Evolutionary conservation across 2,113 vertebrate genomes (phyloP).

Genomic region (Reinhardtius hippoglossoides): DNA sequence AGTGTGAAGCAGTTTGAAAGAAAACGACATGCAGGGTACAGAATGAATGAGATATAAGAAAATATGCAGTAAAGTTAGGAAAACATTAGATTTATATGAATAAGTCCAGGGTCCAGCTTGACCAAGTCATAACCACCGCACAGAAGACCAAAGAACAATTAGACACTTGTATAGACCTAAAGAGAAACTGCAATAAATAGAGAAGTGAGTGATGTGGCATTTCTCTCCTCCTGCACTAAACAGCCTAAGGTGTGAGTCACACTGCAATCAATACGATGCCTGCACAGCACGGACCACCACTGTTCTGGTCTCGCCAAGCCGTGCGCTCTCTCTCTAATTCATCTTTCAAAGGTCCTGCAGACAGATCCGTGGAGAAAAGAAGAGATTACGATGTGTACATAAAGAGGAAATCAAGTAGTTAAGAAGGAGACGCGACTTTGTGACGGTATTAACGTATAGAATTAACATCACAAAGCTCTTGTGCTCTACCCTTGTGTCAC

Average conservation of each 20-base stretch:
- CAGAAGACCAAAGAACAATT: slow-evolving; percentile 59
- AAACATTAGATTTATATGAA: background rate
- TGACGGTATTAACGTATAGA: slow-evolving; percentile 16
- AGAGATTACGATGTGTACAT: slow-evolving; percentile 59
- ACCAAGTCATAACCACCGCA: slow-evolving; percentile 22
- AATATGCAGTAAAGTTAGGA: too few species aligned
- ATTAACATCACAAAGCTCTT: slow-evolving; percentile 7
- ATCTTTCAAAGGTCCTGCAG: slow-evolving; percentile 75
- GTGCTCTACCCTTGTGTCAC: background rate
- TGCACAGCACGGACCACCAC: slow-evolving; percentile 72
- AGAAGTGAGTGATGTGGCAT: slow-evolving; percentile 79
- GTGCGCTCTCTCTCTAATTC: slow-evolving; percentile 71
- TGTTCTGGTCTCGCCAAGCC: slow-evolving; percentile 69
- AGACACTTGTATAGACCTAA: slow-evolving; percentile 46
- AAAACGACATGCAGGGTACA: background rate
- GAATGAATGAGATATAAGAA: slow-evolving; percentile 5
- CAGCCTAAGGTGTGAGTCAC: slow-evolving; percentile 81
- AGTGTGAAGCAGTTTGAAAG: slow-evolving; percentile 16
- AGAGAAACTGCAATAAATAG: slow-evolving; percentile 69
- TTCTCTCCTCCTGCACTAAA: slow-evolving; percentile 80
- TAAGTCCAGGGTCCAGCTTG: background rate
- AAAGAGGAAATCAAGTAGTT: slow-evolving; percentile 41
- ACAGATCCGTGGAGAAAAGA: slow-evolving; percentile 50
- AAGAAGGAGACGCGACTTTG: slow-evolving; percentile 36
- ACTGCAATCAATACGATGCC: slow-evolving; percentile 81